Evolutionary conservation across 2,888 invertebrate species (phyloP).

Genomic region (Lamproptera curius): DNA sequence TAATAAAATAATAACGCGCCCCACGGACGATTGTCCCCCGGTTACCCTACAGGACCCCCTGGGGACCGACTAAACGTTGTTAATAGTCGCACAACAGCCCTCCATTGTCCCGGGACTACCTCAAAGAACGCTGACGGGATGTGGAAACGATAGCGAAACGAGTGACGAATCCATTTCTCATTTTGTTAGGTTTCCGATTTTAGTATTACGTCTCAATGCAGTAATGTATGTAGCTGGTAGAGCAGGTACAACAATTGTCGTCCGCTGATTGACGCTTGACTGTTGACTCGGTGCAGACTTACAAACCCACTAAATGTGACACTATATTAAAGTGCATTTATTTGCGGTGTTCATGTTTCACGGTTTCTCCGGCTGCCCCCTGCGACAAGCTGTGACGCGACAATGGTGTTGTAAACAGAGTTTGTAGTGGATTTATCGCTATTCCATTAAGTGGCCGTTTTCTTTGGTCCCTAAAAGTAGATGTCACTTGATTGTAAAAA

Average conservation of each 20-base stretch:
- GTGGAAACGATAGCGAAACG: neutral
- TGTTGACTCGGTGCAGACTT: conserved; percentile 10
- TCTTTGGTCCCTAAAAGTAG: neutral
- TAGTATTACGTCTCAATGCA: neutral
- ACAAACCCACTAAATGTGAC: conserved; percentile 25
- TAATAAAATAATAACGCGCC: conserved; percentile 22
- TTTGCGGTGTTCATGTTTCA: conserved; percentile 9
- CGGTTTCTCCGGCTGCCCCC: conserved; percentile 1
- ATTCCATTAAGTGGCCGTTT: neutral
- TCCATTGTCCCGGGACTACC: conserved; percentile 20
- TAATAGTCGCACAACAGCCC: conserved; percentile 27
- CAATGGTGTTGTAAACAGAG: conserved; percentile 5
- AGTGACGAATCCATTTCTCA: neutral
- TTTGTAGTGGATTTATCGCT: neutral
- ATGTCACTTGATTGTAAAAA: too few relatives aligned
- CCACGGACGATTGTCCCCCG: conserved; percentile 17
- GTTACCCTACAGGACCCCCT: conserved; percentile 18
- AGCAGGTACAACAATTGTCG: neutral
- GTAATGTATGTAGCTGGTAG: neutral
- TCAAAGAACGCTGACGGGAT: neutral
- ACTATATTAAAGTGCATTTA: conserved; percentile 31
- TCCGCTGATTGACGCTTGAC: neutral
- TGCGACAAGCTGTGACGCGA: neutral
- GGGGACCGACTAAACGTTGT: conserved; percentile 31
- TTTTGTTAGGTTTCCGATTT: neutral